Percentiles rank a stretch among this genome's conserved stretches.
phyloP scores from a whole-genome alignment of 2,888 invertebrate genomes.

The Coecobrya sp. region DNA sequence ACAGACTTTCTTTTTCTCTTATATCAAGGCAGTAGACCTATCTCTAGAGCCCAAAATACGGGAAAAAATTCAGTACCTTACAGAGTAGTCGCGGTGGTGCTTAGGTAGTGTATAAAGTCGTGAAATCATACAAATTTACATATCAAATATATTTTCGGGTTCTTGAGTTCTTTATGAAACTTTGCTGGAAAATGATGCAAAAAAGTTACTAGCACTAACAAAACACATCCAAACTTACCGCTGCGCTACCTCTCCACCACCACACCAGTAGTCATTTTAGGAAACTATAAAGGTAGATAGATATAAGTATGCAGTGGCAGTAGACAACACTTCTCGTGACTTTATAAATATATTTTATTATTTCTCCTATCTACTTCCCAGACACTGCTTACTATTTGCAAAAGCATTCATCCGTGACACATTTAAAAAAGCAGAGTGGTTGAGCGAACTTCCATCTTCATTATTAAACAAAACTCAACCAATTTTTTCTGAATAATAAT shows the following conservation, averaged over 20 bases:
- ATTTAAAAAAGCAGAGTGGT: constrained; percentile 21
- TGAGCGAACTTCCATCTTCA: constrained; percentile 6
- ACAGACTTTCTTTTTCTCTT: not conserved
- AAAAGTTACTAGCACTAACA: constrained; percentile 33
- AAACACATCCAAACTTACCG: not conserved
- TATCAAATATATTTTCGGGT: constrained; percentile 66
- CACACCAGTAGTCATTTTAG: not conserved
- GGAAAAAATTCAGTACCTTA: not conserved
- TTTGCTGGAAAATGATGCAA: constrained; percentile 49
- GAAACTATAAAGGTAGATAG: not conserved
- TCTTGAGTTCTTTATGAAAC: constrained; percentile 70
- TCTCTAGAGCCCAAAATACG: constrained; percentile 23
- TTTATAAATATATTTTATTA: not conserved
- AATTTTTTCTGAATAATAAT: constrained; percentile 39
- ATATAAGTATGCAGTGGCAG: not conserved
- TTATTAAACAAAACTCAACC: constrained; percentile 37
- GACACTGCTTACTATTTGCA: not conserved
- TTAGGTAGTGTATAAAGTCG: constrained; percentile 56
- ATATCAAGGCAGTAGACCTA: not conserved
- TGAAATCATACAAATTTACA: constrained; percentile 59
- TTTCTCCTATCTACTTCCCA: constrained; percentile 33
- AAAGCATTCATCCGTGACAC: constrained; percentile 40
- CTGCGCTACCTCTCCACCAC: not conserved
- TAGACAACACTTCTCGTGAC: constrained; percentile 12
- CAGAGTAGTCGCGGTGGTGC: not conserved